A percentile compares a stretch with the other conserved stretches of the same genome.
Evolutionary conservation across 2,888 invertebrate genomes (phyloP).

Genomic region (Lycocerus yunnanus): DNA sequence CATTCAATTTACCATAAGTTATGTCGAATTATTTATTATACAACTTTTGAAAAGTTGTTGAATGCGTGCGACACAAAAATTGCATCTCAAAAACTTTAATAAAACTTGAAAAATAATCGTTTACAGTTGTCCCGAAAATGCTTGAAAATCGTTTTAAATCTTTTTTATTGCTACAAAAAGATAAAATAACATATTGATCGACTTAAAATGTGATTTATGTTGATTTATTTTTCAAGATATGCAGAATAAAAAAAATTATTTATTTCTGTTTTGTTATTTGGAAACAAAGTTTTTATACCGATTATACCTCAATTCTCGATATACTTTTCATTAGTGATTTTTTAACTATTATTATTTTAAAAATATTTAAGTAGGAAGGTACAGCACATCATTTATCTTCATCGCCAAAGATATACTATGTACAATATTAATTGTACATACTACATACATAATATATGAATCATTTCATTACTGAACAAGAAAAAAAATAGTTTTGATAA

Average conservation of each 20-base stretch:
- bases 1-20: slow-evolving; percentile 44
- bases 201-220: slow-evolving; percentile 16
- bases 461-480: no score
- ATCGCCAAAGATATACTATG: background rate
- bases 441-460: no score
- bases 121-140: slow-evolving; percentile 24
- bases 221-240: slow-evolving; percentile 28
- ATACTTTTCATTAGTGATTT: background rate
- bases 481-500: no score
- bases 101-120: slow-evolving; percentile 34
- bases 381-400: background rate
- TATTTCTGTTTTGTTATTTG: slow-evolving; percentile 30
- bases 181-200: slow-evolving; percentile 10
- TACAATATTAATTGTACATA: no score
- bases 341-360: background rate
- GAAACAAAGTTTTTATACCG: slow-evolving; percentile 28
- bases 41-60: slow-evolving; percentile 36
- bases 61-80: slow-evolving; percentile 39
- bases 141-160: slow-evolving; percentile 1
- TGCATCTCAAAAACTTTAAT: slow-evolving; percentile 30
- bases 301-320: background rate
- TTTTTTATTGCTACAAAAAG: background rate
- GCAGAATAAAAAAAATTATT: slow-evolving; percentile 31
- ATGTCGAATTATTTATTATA: slow-evolving; percentile 39
- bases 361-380: background rate